Base-by-base conservation (phyloP, 2,888 invertebrate species). In the Petrophora chlorosata region DNA sequence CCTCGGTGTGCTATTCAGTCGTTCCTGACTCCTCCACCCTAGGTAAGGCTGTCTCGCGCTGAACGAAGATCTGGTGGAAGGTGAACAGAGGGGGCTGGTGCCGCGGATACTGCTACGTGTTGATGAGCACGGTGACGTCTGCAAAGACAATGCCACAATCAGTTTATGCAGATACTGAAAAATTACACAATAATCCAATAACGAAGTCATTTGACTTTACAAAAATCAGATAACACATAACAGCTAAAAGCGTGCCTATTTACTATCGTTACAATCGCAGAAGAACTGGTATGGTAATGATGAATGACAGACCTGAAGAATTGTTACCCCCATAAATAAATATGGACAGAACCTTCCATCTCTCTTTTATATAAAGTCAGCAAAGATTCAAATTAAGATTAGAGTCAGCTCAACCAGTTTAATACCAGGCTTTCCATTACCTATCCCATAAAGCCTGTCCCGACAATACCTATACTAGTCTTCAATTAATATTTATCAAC, bases 11-110 rank as follows among this genome's bases (percentile, higher is more conserved):
- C 92, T 92, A 61, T 94, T 92, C 40, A 97, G 91, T 55, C 96
- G 92, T 82, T 97, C 97, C 81, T 97, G 96, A 76, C 94, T 94
- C 65, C 97, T 92, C 97, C 97, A 97, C 38, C 97, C 97, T 53
- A 97, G 92, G 85, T 97, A 97, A 0, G 97, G 97, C 78, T 96
- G 96, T 25, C 97, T 92, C 63, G 95, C 95, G 77, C 95, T 96
- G 90, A 95, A 95, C 49, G 95, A 94, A 38, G 94, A 94, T 47
- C 94, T 90, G 22, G 93, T 86, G 32, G 92, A 92, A 13, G 93
- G 92, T 4, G 94, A 94, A 67, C 92, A 91, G 54, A 94, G 91
- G 23, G 94, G 94, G 60, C 94, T 94, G 48, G 94, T 92, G 33
- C 94, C 92, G 33, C 94, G 92, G 74, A 94, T 93, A 67, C 94